These are phyloP conservation scores for Brotogeris chrysoptera DNA, from an alignment of 2,797 vertebrate genomes.

Conservation along the genomic window DNA sequence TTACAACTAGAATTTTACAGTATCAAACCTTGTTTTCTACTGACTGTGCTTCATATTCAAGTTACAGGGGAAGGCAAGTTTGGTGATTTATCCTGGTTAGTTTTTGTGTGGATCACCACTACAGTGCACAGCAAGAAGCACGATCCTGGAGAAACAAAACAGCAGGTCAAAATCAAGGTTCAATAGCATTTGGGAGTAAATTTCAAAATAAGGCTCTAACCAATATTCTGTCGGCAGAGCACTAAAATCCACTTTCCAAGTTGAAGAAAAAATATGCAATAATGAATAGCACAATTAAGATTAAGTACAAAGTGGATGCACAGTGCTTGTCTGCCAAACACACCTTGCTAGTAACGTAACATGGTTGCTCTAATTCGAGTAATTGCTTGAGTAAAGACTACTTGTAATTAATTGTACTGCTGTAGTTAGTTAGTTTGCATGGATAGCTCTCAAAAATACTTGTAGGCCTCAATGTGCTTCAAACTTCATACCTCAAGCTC, in stretches of 20 bases:
- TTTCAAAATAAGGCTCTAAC: not conserved
- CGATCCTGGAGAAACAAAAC: not conserved
- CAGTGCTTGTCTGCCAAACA: not conserved
- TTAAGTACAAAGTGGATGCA: not conserved
- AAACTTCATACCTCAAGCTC: not conserved
- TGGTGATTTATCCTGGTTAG: not conserved
- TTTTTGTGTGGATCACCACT: not conserved
- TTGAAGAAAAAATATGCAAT: not conserved
- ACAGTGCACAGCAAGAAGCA: not conserved
- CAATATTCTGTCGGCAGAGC: not conserved
- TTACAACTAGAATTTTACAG: not conserved
- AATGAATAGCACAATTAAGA: not conserved
- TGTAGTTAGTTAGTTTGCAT: not conserved
- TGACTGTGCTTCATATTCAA: not conserved
- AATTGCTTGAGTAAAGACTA: not conserved
- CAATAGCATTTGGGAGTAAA: not conserved
- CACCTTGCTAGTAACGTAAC: not conserved
- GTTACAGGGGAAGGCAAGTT: not conserved
- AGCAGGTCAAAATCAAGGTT: not conserved
- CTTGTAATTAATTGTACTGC: not conserved
- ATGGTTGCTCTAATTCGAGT: not conserved
- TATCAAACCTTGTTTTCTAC: not conserved
- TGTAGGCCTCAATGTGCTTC: not conserved
- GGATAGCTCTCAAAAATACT: not conserved
- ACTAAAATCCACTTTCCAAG: not conserved